Base-by-base conservation (phyloP, 2,113 vertebrate genomes). In the Oenanthe melanoleuca region DNA sequence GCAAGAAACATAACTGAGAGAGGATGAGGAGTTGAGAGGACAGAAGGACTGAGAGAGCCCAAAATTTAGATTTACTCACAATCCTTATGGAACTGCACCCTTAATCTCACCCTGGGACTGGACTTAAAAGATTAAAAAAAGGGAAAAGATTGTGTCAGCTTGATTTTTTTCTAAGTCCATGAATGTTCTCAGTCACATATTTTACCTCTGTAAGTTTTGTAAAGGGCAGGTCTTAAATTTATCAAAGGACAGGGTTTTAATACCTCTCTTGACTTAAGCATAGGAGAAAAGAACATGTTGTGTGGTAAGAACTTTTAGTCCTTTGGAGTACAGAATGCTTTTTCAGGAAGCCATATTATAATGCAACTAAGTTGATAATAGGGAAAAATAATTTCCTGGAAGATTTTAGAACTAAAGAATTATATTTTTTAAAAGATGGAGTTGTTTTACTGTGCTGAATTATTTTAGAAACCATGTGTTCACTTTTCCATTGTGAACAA, bases 281-380 rank as follows among this genome's bases (percentile, higher is more conserved):
- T 13, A 31, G 38, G 29, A 69, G 44, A 52, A 40, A 17, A n/a
- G 5, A 86, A 23, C 0, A 0, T 1, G 8, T 61, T 42, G 34
- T 20, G 13, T 34, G 29, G 5, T 28, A 5, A 22, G 52, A 92
- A 47, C 18, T 44, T 64, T 12, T 5, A 34, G 10, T 24, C 20
- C 28, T 72, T 67, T 64, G 65, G 16, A 42, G 19, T 15, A 28
- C 38, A 74, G 50, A 60, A 28, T 47, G 65, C 2, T 19, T 44
- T 38, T 21, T 67, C 50, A 9, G 49, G n/a, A 79, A 75, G 47
- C 52, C 11, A 8, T 8, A 5, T 34, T 64, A 44, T 24, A 69
- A 24, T 24, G 9, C 13, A 78, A 9, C 6, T 71, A 38, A 49
- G 17, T 5, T 45, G 26, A 34, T 26, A 31, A 15, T 5, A 55